Conservation (phyloP, 1,140 invertebrate genomes). For the Meloidogyne exigua region DNA sequence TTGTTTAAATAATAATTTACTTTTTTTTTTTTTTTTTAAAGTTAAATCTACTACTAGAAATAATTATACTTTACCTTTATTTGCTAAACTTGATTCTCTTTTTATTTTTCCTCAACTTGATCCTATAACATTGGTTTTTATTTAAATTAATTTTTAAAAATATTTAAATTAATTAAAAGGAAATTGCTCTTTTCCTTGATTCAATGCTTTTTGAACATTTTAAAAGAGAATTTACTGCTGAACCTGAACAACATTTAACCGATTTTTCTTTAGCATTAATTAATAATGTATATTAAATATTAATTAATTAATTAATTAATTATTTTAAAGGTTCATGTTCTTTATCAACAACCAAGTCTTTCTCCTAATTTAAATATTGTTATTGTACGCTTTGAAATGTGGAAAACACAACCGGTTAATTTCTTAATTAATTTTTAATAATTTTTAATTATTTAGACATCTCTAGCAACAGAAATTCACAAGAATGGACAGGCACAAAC, state of each 20-base stretch:
- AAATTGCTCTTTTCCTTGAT: constrained; percentile 56
- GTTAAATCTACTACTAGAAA: constrained; percentile 30
- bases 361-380: constrained; percentile 62
- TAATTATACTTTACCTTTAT: constrained; percentile 60
- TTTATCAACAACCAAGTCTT: constrained; percentile 62
- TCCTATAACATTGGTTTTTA: constrained; percentile 62
- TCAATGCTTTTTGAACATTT: constrained; percentile 61
- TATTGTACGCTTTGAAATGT: constrained; percentile 62
- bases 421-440: too few species aligned
- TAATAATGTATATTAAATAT: constrained; percentile 48
- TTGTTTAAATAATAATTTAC: not conserved
- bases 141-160: not conserved
- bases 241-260: constrained; percentile 61
- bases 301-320: not conserved
- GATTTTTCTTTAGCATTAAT: constrained; percentile 62
- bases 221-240: constrained; percentile 50
- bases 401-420: constrained; percentile 57
- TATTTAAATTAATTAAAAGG: not conserved
- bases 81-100: constrained; percentile 59
- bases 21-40: constrained; percentile 28
- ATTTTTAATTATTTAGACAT: constrained; percentile 29
- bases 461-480: constrained; percentile 54
- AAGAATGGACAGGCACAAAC: constrained; percentile 63
- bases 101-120: constrained; percentile 64
- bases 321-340: constrained; percentile 45